These are phyloP conservation scores for Aphelenchoides bicaudatus DNA, from an alignment of 2,888 invertebrate genomes.

Conservation along the genomic window DNA sequence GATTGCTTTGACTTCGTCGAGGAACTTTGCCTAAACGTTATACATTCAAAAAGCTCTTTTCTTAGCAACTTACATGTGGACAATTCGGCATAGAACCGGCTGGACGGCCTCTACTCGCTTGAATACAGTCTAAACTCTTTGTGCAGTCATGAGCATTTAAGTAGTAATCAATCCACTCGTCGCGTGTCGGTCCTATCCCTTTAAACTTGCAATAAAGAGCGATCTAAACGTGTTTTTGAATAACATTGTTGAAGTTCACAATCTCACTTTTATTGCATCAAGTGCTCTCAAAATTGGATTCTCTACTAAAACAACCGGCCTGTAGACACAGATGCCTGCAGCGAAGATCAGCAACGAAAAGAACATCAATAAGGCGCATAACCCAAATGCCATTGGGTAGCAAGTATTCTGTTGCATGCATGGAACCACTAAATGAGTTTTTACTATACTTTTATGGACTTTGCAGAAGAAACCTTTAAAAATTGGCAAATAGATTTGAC, in stretches of 20 bases:
- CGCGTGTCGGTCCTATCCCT: slow-evolving; percentile 16
- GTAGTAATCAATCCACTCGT: slow-evolving; percentile 33
- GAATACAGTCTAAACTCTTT: slow-evolving; percentile 22
- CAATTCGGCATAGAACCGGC: slow-evolving; percentile 11
- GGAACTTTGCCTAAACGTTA: slow-evolving; percentile 14
- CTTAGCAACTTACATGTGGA: neutral
- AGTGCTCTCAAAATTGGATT: slow-evolving; percentile 76
- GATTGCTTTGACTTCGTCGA: slow-evolving; percentile 13
- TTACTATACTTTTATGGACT: too few relatives aligned
- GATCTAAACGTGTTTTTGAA: slow-evolving; percentile 12
- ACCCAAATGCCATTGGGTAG: slow-evolving; percentile 79
- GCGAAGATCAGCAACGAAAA: slow-evolving; percentile 80
- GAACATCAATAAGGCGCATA: slow-evolving; percentile 80
- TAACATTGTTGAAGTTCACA: neutral
- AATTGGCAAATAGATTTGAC: slow-evolving; percentile 80
- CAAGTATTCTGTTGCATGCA: slow-evolving; percentile 67
- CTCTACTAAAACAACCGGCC: slow-evolving; percentile 74
- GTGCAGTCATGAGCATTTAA: slow-evolving; percentile 27
- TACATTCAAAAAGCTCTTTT: neutral
- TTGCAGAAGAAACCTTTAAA: too few relatives aligned
- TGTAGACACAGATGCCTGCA: slow-evolving; percentile 73
- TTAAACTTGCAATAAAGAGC: slow-evolving; percentile 22
- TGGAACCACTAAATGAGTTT: slow-evolving; percentile 57
- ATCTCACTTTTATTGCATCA: slow-evolving; percentile 63
- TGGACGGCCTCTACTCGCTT: slow-evolving; percentile 10